These are phyloP conservation scores for Thymelicus lineola DNA, from an alignment of 2,888 invertebrate species.

Conservation along the genomic window DNA sequence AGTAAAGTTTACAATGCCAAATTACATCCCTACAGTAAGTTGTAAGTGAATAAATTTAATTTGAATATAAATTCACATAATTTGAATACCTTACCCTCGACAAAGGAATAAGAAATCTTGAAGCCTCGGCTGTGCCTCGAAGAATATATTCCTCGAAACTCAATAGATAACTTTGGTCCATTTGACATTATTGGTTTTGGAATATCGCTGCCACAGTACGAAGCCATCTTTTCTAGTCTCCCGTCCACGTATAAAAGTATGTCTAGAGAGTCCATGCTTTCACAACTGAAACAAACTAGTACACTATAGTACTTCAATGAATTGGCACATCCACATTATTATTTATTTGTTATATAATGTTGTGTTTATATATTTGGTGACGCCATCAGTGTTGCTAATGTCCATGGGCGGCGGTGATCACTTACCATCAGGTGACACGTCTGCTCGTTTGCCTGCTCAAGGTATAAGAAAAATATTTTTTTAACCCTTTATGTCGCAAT, in stretches of 20 bases:
- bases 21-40: not conserved
- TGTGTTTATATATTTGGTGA: no score
- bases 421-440: no score
- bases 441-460: no score
- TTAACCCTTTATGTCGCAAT: no score
- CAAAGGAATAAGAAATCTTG: constrained; percentile 94
- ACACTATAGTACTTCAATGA: not conserved
- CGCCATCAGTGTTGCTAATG: no score
- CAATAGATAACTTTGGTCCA: constrained; percentile 92
- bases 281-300: constrained; percentile 88
- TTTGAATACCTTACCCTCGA: constrained; percentile 89
- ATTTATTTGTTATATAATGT: no score
- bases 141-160: constrained; percentile 92
- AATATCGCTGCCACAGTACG: constrained; percentile 92
- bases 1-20: not conserved
- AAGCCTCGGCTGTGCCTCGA: constrained; percentile 93
- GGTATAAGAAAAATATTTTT: no score
- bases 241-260: constrained; percentile 93
- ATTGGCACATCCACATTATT: no score
- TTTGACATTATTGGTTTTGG: constrained; percentile 97
- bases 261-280: constrained; percentile 90
- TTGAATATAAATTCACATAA: constrained; percentile 22
- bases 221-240: constrained; percentile 93
- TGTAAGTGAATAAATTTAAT: constrained; percentile 21
- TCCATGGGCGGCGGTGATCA: no score